A percentile compares a stretch with the other conserved stretches of the same genome.
Conservation (phyloP, 2,888 invertebrate genomes). For the Unio delphinus region DNA sequence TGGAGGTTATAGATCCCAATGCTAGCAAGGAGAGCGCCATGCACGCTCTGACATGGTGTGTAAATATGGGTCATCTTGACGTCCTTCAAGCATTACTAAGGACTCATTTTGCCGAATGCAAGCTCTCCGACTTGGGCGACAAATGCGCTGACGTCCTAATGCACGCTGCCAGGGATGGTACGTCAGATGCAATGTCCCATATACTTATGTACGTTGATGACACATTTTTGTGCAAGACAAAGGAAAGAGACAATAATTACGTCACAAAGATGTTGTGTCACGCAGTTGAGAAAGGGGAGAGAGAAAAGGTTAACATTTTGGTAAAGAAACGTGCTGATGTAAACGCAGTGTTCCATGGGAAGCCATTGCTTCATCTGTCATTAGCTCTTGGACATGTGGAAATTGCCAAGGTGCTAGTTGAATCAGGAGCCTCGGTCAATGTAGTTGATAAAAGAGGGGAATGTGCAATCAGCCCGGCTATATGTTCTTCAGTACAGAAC, state of each 20-base stretch:
- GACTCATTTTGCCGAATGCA: constrained; percentile 16
- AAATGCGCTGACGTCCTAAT: constrained; percentile 20
- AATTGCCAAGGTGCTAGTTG: constrained; percentile 21
- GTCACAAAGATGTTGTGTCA: constrained; percentile 32
- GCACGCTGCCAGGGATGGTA: constrained; percentile 11
- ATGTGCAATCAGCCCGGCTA: constrained; percentile 16
- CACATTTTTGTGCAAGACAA: constrained; percentile 5
- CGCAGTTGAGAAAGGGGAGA: constrained; percentile 26
- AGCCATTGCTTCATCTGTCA: constrained; percentile 35
- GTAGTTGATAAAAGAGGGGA: constrained; percentile 26
- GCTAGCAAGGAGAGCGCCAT: constrained; percentile 29
- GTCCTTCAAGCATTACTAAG: constrained; percentile 22
- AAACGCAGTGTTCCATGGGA: constrained; percentile 28
- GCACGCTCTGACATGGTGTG: constrained; percentile 30
- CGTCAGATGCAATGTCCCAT: constrained; percentile 8
- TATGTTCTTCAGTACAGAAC: constrained; percentile 19
- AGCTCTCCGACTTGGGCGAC: constrained; percentile 14
- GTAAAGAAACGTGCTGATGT: constrained; percentile 26
- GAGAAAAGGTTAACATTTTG: constrained; percentile 14
- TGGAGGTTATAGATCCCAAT: constrained; percentile 32
- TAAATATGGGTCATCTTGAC: constrained; percentile 17
- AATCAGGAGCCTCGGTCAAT: constrained; percentile 27
- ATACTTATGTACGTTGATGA: constrained; percentile 27
- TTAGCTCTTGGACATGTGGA: constrained; percentile 20
- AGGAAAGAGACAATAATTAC: constrained; percentile 14